Base-by-base conservation (phyloP, 2,888 invertebrate genomes). In the Adineta ricciae region DNA sequence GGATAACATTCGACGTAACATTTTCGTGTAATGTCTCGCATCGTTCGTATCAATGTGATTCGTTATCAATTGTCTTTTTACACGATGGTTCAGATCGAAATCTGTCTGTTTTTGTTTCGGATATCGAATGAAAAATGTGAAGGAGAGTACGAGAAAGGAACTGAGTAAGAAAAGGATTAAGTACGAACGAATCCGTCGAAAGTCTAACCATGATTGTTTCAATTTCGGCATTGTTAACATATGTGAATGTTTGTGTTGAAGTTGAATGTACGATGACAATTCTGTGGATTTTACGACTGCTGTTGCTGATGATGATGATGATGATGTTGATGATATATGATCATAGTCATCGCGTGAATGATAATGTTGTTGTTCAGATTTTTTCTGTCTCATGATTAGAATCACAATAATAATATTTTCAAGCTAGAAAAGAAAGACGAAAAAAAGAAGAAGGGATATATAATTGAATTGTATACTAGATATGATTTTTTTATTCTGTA, bases 341-440 rank as follows among this genome's bases (percentile, higher is more conserved):
- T 64, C 64, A 64, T 64, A 64, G 32, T 64, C 32, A 64, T 64
- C 64, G 64, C 64, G 64, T 64, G 64, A 64, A 64, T 64, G 64
- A 64, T 64, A 64, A 64, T 64, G 64, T 64, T 64, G 64, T 64
- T 64, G 32, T 24, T 64, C 32, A 5, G 32, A 32, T 64, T 64
- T 64, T 64, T 64, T 64, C 32, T 64, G 64, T 64, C 32, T 64
- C 64, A 64, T 64, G 64, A 64, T 32, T 64, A 64, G 64, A 27
- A 64, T 64, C 64, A 64, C 64, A 27, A 64, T 64, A 64, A 64
- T 64, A 64, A 64, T 64, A 64, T 64, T 64, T 64, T 64, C 64
- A 64, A 64, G 32, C 64, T 64, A 32, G 16, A 36, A 64, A 32
- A 64, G 32, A 32, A 27, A 64, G 14, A 64, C 27, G 27, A 64